Percentiles rank a stretch among this genome's conserved stretches.
Evolutionary conservation across 2,113 vertebrate species (phyloP).

Genomic region (Callipepla squamata): DNA sequence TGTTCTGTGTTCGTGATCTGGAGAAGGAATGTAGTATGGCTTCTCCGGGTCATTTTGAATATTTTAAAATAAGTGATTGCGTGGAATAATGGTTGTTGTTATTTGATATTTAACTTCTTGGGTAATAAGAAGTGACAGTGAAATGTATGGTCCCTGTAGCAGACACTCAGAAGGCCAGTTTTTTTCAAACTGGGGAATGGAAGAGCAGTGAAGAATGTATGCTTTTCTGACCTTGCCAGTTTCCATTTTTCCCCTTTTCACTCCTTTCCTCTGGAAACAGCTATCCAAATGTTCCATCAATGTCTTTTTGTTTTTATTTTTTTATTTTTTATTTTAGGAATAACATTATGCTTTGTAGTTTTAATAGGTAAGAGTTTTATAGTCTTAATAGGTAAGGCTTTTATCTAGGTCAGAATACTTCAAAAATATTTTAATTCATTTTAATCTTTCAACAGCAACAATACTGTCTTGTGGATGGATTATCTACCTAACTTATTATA

Average conservation of each 20-base stretch:
- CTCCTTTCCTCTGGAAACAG: background rate
- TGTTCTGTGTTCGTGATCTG: background rate
- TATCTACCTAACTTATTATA: constrained; percentile 99
- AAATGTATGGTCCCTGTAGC: background rate
- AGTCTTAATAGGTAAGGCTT: background rate
- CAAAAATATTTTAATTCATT: constrained; percentile 14
- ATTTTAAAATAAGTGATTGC: background rate
- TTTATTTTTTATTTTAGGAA: background rate
- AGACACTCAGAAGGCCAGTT: background rate
- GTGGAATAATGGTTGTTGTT: background rate
- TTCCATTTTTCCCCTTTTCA: background rate
- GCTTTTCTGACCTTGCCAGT: background rate
- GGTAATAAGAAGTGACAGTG: background rate
- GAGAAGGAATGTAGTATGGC: background rate
- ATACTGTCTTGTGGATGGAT: constrained; percentile 99
- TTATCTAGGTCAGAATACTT: constrained; percentile 23
- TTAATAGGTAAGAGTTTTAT: background rate
- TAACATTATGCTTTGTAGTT: background rate
- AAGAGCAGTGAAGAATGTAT: background rate
- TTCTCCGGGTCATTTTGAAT: background rate
- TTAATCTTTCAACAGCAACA: constrained; percentile 86
- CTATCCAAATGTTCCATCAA: background rate
- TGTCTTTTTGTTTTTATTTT: background rate
- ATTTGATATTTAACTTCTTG: background rate
- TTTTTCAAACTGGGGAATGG: background rate